Evolutionary conservation across 2,113 vertebrate genomes (phyloP).

Genomic region (Osmerus eperlanus): DNA sequence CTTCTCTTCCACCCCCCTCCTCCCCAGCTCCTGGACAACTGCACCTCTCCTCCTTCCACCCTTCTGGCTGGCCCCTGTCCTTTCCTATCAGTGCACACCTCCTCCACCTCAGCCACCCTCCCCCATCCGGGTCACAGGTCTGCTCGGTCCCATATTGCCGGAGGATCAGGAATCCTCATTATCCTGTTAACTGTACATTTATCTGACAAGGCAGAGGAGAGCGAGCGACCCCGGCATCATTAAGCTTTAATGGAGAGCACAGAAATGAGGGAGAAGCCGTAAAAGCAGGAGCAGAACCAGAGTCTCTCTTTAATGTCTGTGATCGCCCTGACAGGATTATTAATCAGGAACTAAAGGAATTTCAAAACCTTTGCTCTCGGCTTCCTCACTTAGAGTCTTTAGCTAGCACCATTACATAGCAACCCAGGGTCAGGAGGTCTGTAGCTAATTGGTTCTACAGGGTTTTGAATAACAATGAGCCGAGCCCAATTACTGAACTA

Average conservation of each 20-base stretch:
- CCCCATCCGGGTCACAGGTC: constrained; percentile 70
- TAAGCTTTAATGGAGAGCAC: constrained; percentile 89
- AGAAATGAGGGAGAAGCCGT: constrained; percentile 72
- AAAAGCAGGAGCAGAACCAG: constrained; percentile 73
- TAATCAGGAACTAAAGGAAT: constrained; percentile 84
- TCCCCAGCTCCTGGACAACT: constrained; percentile 33
- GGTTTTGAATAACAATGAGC: constrained; percentile 75
- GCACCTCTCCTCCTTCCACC: constrained; percentile 41
- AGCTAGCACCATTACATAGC: constrained; percentile 62
- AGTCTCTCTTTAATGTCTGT: constrained; percentile 84
- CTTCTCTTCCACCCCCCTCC: constrained; percentile 46
- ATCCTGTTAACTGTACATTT: constrained; percentile 92
- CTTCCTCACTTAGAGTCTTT: constrained; percentile 70
- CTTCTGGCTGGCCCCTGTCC: constrained; percentile 57
- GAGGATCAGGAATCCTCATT: constrained; percentile 88
- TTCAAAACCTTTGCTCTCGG: constrained; percentile 79
- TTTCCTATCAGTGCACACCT: constrained; percentile 55
- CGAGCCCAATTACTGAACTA: constrained; percentile 77
- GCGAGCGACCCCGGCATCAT: constrained; percentile 82
- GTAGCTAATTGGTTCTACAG: constrained; percentile 79
- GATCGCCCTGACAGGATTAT: constrained; percentile 88
- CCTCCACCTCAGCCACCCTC: constrained; percentile 35
- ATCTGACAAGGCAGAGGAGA: constrained; percentile 91
- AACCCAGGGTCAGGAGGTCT: constrained; percentile 72
- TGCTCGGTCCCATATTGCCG: constrained; percentile 69